phyloP scores from a whole-genome alignment of 2,888 invertebrate species.

The Heteropelma amictum region DNA sequence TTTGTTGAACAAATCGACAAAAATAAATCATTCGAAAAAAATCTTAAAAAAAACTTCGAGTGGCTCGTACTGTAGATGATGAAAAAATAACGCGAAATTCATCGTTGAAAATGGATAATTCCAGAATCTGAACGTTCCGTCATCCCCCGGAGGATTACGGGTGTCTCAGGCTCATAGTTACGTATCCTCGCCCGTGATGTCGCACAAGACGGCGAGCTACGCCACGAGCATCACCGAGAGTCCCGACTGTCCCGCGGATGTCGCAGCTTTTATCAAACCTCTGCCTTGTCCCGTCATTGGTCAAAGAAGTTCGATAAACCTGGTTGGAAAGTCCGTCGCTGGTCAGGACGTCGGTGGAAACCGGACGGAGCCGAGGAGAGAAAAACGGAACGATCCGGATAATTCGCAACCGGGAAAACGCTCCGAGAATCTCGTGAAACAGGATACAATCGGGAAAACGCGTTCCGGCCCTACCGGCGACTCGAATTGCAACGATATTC shows the following conservation, averaged over 20 bases:
- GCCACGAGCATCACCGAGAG: constrained; percentile 68
- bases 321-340: no score
- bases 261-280: constrained; percentile 74
- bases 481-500: constrained; percentile 20
- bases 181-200: constrained; percentile 73
- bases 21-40: not conserved
- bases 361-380: constrained; percentile 65
- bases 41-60: no score
- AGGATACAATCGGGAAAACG: not conserved
- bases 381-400: constrained; percentile 71
- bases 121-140: constrained; percentile 67
- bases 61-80: no score
- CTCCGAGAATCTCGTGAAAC: constrained; percentile 30
- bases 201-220: constrained; percentile 74
- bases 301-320: constrained; percentile 53
- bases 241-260: constrained; percentile 54
- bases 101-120: constrained; percentile 17
- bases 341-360: no score
- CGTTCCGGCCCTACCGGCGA: constrained; percentile 20
- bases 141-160: constrained; percentile 70
- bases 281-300: constrained; percentile 62
- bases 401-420: constrained; percentile 69
- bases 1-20: not conserved
- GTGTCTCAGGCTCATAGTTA: constrained; percentile 72
- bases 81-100: no score